Evolutionary conservation across 2,113 vertebrate species (phyloP).

Genomic region (Epinephelus moara): DNA sequence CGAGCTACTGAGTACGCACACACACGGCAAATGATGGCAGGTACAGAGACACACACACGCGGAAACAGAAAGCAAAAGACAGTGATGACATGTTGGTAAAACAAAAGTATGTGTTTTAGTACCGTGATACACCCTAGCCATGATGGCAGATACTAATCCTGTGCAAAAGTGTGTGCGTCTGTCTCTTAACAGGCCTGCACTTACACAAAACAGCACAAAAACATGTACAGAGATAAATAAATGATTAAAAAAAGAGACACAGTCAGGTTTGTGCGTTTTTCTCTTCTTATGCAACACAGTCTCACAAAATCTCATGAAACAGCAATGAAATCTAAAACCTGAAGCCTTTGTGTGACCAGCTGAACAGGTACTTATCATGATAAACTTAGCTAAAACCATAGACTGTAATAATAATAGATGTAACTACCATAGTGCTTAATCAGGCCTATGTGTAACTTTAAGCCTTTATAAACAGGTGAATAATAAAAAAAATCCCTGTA

Average conservation of each 20-base stretch:
- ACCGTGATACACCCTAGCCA: slow-evolving; percentile 7
- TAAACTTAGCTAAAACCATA: no score
- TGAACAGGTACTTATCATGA: no score
- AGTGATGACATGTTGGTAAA: slow-evolving; percentile 42
- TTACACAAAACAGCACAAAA: not conserved
- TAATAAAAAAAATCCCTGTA: no score
- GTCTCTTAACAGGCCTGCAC: not conserved
- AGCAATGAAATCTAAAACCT: not conserved
- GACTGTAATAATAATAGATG: no score
- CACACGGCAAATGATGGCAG: slow-evolving; percentile 21
- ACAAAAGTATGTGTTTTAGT: slow-evolving; percentile 36
- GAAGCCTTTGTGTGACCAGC: no score
- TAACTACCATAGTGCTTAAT: no score
- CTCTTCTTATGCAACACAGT: not conserved
- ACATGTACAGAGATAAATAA: no score
- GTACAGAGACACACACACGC: slow-evolving; percentile 10
- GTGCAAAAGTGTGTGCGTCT: not conserved
- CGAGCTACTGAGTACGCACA: slow-evolving; percentile 29
- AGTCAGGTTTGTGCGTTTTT: not conserved
- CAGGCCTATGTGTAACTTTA: no score
- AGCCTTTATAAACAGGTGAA: no score
- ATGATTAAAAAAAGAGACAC: no score
- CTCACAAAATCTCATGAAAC: not conserved
- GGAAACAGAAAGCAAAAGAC: not conserved
- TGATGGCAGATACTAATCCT: slow-evolving; percentile 24